Evolutionary conservation across 2,888 invertebrate genomes (phyloP).

Genomic region (Rhagophthalmus giganteus): DNA sequence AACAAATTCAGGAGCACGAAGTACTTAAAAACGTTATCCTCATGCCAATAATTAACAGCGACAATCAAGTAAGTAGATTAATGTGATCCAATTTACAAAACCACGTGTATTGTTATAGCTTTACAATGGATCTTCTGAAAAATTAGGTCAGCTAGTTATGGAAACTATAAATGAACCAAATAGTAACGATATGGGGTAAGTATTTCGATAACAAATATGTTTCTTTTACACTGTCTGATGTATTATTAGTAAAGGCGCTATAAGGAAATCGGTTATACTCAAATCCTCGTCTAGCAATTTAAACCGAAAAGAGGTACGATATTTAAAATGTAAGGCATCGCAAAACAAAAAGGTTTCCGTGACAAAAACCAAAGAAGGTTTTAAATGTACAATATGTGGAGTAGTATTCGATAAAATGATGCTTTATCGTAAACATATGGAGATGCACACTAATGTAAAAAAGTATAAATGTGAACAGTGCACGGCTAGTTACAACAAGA

Average conservation of each 20-base stretch:
- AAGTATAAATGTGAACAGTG: constrained; percentile 50
- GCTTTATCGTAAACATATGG: constrained; percentile 46
- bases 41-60: neutral
- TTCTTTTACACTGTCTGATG: too few species aligned
- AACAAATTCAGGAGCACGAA: constrained; percentile 1
- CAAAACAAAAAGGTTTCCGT: neutral
- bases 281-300: constrained; percentile 3
- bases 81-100: too few species aligned
- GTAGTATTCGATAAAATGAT: constrained; percentile 41
- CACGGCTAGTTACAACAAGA: constrained; percentile 47
- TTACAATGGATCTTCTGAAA: too few species aligned
- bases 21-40: neutral
- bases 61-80: too few species aligned
- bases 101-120: too few species aligned
- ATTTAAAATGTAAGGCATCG: constrained; percentile 9
- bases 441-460: constrained; percentile 46
- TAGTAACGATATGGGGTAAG: too few species aligned
- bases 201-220: too few species aligned
- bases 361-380: constrained; percentile 9
- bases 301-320: constrained; percentile 7
- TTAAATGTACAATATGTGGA: constrained; percentile 45
- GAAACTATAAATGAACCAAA: neutral
- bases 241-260: constrained; percentile 2
- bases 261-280: constrained; percentile 10
- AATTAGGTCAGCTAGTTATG: too few species aligned